A percentile compares a stretch with the other conserved stretches of the same genome.
Conservation (phyloP, 2,113 vertebrate genomes). For the Equus quagga region DNA sequence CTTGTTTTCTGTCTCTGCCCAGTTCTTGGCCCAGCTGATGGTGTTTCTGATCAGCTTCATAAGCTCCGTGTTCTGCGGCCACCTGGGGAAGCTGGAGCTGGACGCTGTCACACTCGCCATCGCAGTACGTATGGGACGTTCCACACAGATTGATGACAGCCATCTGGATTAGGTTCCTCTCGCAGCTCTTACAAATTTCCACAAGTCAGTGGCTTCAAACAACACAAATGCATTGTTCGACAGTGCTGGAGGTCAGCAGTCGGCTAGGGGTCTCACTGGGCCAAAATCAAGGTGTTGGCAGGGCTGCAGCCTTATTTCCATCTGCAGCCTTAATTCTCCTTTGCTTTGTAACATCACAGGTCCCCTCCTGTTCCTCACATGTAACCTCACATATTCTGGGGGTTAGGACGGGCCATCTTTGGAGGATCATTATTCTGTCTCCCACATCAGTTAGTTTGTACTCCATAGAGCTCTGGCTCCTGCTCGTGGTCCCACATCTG, state of each 20-base stretch:
- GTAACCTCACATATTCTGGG: not conserved
- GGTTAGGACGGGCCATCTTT: not conserved
- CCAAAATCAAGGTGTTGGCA: not conserved
- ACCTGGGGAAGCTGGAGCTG: constrained; percentile 93
- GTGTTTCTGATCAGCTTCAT: constrained; percentile 93
- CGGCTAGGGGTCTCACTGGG: not conserved
- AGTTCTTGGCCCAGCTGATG: constrained; percentile 94
- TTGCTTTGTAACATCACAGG: not conserved
- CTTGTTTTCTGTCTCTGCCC: not conserved
- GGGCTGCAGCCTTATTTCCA: not conserved
- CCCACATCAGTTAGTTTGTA: not conserved
- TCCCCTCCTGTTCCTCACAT: too few species aligned
- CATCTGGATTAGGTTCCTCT: accelerated
- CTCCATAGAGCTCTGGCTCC: not conserved
- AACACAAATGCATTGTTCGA: not conserved
- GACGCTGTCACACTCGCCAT: constrained; percentile 93
- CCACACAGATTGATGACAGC: accelerated
- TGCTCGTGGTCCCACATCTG: not conserved
- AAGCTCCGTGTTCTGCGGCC: constrained; percentile 95
- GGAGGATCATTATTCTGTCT: not conserved
- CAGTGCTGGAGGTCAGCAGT: not conserved
- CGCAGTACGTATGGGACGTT: constrained; percentile 85
- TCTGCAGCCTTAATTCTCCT: not conserved
- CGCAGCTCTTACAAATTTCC: not conserved
- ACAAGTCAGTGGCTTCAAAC: not conserved